Conservation (phyloP, 2,888 invertebrate species). For the Acronicta psi region DNA sequence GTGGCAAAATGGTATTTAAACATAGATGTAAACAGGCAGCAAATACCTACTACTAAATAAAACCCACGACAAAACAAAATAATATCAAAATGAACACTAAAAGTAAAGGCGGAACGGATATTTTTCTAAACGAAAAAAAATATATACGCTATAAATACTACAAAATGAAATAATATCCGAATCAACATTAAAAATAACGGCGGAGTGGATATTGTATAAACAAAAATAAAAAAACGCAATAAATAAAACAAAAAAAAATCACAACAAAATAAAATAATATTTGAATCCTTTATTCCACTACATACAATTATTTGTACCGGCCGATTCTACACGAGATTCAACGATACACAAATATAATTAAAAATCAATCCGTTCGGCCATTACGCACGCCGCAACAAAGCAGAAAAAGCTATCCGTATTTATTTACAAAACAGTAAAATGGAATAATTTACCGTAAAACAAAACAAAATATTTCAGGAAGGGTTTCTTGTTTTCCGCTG, state of each 20-base stretch:
- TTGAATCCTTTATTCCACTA: background rate
- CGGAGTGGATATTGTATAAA: no score
- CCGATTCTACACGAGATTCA: background rate
- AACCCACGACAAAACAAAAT: no score
- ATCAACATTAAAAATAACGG: no score
- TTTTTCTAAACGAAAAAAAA: no score
- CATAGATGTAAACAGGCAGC: no score
- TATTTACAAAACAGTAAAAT: constrained; percentile 40
- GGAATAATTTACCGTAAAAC: constrained; percentile 48
- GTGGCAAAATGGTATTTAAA: no score
- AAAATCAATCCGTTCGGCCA: constrained; percentile 15
- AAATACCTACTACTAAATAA: no score
- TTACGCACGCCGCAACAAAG: constrained; percentile 15
- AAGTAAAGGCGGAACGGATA: no score
- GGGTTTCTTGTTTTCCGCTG: constrained; percentile 64
- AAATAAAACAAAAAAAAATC: no score
- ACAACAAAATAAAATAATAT: background rate
- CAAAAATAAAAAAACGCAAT: background rate
- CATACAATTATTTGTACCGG: background rate
- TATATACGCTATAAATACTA: no score
- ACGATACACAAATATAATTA: constrained; percentile 4
- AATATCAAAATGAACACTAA: no score
- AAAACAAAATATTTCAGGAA: constrained; percentile 60
- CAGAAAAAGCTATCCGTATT: constrained; percentile 7
- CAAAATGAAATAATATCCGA: no score